Conservation (phyloP, 2,797 vertebrate species). For the Bucorvus abyssinicus region DNA sequence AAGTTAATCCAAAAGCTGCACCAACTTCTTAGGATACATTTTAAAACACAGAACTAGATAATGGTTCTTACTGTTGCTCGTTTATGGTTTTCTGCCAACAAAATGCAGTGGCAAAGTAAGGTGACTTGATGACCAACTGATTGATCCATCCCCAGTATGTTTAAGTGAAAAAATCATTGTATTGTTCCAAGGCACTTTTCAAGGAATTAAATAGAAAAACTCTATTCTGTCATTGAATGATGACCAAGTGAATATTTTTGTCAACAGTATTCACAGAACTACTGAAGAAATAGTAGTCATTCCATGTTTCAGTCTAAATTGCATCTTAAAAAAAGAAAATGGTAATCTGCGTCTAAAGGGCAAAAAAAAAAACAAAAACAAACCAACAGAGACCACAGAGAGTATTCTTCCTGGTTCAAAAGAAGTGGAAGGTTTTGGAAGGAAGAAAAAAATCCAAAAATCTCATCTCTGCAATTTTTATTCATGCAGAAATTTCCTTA, state of each 20-base stretch:
- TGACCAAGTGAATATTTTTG: background rate
- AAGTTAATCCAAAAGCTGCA: background rate
- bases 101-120: background rate
- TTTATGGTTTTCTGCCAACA: background rate
- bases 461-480: background rate
- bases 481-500: background rate
- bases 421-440: background rate
- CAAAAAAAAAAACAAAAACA: background rate
- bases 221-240: background rate
- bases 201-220: background rate
- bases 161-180: background rate
- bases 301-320: background rate
- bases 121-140: background rate
- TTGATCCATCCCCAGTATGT: background rate
- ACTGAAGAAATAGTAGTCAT: background rate
- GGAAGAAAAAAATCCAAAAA: fast-evolving
- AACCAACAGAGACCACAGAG: background rate
- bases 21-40: background rate
- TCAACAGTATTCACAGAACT: background rate
- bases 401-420: background rate
- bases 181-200: background rate
- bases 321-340: background rate
- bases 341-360: background rate
- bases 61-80: background rate
- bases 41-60: background rate